Evolutionary conservation across 2,113 vertebrate genomes (phyloP).

Genomic region (Lampris incognitus): DNA sequence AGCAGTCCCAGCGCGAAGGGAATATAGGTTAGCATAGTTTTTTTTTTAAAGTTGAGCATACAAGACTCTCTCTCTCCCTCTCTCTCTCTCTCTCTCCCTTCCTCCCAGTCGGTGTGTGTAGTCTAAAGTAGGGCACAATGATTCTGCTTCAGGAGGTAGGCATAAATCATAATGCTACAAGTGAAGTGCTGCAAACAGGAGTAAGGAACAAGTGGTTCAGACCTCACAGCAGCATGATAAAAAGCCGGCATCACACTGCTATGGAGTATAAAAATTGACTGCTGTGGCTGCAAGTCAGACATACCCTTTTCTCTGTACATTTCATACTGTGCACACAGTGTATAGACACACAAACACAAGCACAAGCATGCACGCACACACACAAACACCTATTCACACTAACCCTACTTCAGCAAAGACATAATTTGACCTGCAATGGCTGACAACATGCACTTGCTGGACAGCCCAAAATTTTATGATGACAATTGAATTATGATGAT

Average conservation of each 20-base stretch:
- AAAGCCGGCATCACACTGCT: conserved; percentile 22
- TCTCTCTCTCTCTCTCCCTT: not conserved
- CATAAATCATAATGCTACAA: conserved; percentile 53
- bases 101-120: not conserved
- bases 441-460: too few relatives aligned
- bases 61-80: too few relatives aligned
- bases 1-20: not conserved
- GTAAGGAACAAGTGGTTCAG: conserved; percentile 2
- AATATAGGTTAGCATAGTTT: not conserved
- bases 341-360: not conserved
- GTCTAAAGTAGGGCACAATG: conserved; percentile 42
- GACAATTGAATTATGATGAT: too few relatives aligned
- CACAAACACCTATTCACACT: too few relatives aligned
- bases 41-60: not conserved
- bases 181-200: conserved; percentile 22
- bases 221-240: conserved; percentile 18
- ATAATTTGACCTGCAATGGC: too few relatives aligned
- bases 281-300: conserved; percentile 21
- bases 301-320: not conserved
- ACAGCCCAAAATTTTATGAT: too few relatives aligned
- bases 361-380: too few relatives aligned
- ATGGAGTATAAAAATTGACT: conserved; percentile 17
- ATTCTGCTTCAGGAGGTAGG: conserved; percentile 18
- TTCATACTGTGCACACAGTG: not conserved
- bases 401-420: too few relatives aligned